Evolutionary conservation across 2,113 vertebrate genomes (phyloP).

Genomic region (Physeter macrocephalus): DNA sequence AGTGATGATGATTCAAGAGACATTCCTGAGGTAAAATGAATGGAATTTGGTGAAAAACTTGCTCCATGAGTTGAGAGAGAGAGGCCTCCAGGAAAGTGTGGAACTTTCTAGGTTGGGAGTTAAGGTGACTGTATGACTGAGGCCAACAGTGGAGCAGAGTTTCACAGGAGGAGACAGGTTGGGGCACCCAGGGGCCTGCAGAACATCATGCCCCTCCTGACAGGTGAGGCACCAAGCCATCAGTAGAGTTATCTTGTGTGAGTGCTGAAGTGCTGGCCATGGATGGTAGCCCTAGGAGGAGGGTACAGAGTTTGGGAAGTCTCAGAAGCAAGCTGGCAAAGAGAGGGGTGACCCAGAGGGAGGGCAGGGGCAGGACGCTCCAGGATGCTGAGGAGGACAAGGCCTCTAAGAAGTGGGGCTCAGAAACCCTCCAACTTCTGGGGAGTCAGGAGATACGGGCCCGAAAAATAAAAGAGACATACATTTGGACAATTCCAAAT

Average conservation of each 20-base stretch:
- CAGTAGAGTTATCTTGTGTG: too few relatives aligned
- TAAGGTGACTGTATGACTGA: neutral
- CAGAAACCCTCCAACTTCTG: neutral
- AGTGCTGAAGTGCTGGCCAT: too few relatives aligned
- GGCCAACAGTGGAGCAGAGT: neutral
- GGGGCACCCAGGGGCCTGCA: neutral
- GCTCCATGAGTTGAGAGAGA: neutral
- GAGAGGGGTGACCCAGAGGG: neutral
- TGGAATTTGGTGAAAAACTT: neutral
- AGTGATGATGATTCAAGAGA: neutral
- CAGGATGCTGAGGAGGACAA: neutral
- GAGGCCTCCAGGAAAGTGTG: neutral
- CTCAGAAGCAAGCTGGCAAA: neutral
- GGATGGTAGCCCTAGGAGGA: fast-evolving
- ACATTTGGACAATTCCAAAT: neutral
- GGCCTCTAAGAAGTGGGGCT: neutral
- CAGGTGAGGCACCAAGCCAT: fast-evolving
- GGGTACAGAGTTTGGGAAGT: neutral
- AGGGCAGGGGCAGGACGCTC: neutral
- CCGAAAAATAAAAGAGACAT: neutral
- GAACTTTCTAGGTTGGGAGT: neutral
- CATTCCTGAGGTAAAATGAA: neutral
- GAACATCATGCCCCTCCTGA: neutral
- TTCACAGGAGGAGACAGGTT: fast-evolving
- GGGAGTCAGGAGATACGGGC: neutral